Base-by-base conservation (phyloP, 1,140 invertebrate species). In the Philaenus spumarius region DNA sequence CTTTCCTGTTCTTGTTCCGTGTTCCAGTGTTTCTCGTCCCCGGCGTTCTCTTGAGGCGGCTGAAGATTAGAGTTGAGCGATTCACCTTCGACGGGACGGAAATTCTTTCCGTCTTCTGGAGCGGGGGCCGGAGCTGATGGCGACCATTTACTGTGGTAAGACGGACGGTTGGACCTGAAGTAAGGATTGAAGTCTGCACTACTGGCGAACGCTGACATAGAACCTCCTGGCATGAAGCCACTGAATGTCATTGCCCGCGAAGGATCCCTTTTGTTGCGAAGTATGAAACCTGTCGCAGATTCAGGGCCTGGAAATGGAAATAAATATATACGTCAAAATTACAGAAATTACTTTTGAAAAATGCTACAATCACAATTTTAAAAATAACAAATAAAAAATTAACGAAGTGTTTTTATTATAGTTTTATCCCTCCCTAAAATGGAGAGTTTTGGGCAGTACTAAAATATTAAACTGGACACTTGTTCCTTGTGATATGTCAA, bases 191-290 rank as follows among this genome's bases (percentile, higher is more conserved):
- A 52, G 35, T 61, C 62, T 20, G 47, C 58, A 12, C 37, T 47
- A 5, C 53, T 60, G 3, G 64, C 59, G 39, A 64, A 63, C 12
- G 61, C 60, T 22, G 66, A 50, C 59, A 68, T 58, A 11, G 63
- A 60, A 2, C 58, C 60, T 17, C 58, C 55, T 7, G 66, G 66
- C 30, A 63, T 55, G 53, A 60, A 68, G 6, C 66, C 65, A 48
- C 61, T 65, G 46, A 62, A 66, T n/a, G 65, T 62, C 24, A 64
- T 60, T 7, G 62, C 54, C 0, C 66, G 11, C 19, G 26, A 37
- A 2, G 43, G 52, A n/a, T 55, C 54, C 24, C 52, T 39, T 22
- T 50, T 58, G 19, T 30, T 39, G 7, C 56, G 46, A 2, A 58
- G 15, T 1, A 57, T 12, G 7, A 58, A 20, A 5, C 40, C 43